Base-by-base conservation (phyloP, 2,888 invertebrate genomes). In the Lasioglossum calceatum region DNA sequence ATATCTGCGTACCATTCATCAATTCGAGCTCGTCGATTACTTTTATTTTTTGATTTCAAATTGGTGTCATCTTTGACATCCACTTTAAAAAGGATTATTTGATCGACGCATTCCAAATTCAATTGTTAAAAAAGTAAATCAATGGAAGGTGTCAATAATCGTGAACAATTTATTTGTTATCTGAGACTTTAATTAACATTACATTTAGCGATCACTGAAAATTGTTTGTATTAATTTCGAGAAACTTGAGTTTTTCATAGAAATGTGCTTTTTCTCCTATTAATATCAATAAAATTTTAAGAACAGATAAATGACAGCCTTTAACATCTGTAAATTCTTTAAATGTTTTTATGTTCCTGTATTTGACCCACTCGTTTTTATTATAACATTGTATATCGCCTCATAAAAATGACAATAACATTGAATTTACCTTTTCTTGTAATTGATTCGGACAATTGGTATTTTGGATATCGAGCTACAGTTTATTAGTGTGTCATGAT, bases 1-100 rank as follows among this genome's bases (percentile, higher is more conserved):
- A 95, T 92, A 85, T 54, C 44, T n/a, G 19, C 19, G 14, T 23
- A 23, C 10, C 32, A 32, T 64, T 32, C 32, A 19, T 64, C 5
- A 16, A 32, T 32, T 32, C 2, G 12, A 16, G 5, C 16, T 61
- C 27, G 54, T n/a, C n/a, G 32, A 32, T 64, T 64, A 64, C 32
- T 32, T 67, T 36, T 36, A 36, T 42, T 10, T 23, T 10, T 70
- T 23, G 1, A 70, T 42, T 70, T 70, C 12, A 70, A 19, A 8
- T 12, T 23, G 23, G 23, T 10, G 0, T n/a, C 23, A 2, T 4
- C 12, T 42, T 39, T 19, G n/a, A n/a, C 19, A 42, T 39, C 1
- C 4, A 19, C n/a, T 70, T 70, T 39, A n/a, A 70, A 36, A 36
- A 70, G n/a, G 16, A 36, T 67, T 67, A 72, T 72, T 27, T 44